Evolutionary conservation across 2,113 vertebrate species (phyloP).

Genomic region (Dasyurus viverrinus): DNA sequence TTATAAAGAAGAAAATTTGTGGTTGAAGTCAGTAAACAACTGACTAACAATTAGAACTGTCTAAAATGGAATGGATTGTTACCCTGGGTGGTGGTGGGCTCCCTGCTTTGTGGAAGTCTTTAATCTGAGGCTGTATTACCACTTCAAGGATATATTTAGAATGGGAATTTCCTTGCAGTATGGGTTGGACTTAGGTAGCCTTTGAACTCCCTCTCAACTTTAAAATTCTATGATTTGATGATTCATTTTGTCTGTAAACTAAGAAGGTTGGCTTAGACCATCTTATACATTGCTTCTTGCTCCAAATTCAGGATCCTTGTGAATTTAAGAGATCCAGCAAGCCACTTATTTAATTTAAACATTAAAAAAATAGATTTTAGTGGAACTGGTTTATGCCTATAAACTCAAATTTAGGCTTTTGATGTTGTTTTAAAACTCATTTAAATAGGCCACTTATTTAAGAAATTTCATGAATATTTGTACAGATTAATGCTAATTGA

Average conservation of each 20-base stretch:
- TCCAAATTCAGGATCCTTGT: background rate
- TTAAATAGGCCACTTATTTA: constrained; percentile 28
- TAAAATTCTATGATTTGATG: background rate
- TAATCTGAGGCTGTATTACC: background rate
- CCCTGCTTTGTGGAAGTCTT: background rate
- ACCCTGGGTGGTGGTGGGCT: background rate
- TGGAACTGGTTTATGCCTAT: background rate
- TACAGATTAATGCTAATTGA: background rate
- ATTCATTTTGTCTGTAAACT: background rate
- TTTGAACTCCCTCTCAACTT: background rate
- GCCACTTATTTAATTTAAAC: background rate
- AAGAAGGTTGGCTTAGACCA: background rate
- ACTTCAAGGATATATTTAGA: background rate
- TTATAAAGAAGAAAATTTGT: background rate
- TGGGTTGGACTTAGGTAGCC: background rate
- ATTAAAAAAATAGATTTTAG: background rate
- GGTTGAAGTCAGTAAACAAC: background rate
- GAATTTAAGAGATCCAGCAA: background rate
- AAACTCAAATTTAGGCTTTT: background rate
- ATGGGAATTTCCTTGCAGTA: background rate
- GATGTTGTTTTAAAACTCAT: constrained; percentile 26
- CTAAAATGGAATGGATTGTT: background rate
- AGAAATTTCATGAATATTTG: constrained; percentile 44
- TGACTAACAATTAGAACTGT: background rate
- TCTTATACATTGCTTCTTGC: background rate